A percentile compares a stretch with the other conserved stretches of the same genome.
Evolutionary conservation across 2,888 invertebrate species (phyloP).

Genomic region (Alviniconcha strummeri): DNA sequence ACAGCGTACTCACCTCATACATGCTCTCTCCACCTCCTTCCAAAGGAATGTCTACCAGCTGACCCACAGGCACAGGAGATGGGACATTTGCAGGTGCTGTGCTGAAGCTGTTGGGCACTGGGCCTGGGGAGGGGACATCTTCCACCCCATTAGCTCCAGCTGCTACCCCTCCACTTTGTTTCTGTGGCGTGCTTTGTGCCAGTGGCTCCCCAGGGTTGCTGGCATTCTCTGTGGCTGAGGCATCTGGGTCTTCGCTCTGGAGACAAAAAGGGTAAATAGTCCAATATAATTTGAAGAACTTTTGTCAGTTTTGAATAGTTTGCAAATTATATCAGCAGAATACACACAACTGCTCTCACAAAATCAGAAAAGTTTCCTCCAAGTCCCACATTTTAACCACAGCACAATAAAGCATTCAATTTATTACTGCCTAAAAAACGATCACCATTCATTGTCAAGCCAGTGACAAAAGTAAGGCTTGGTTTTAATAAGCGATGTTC

Average conservation of each 20-base stretch:
- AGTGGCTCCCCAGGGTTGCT: slow-evolving; percentile 47
- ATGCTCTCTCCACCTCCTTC: slow-evolving; percentile 48
- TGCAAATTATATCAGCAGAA: too few relatives aligned
- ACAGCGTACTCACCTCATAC: slow-evolving; percentile 37
- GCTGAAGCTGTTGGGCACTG: slow-evolving; percentile 41
- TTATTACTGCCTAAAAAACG: too few relatives aligned
- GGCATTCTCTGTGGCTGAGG: slow-evolving; percentile 40
- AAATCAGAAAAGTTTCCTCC: too few relatives aligned
- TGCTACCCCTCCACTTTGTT: slow-evolving; percentile 34
- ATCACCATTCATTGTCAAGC: too few relatives aligned
- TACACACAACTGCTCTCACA: too few relatives aligned
- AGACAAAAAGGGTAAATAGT: neutral
- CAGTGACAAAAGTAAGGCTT: too few relatives aligned
- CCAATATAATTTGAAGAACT: too few relatives aligned
- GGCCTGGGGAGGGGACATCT: slow-evolving; percentile 41
- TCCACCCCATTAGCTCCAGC: slow-evolving; percentile 35
- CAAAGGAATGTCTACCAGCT: slow-evolving; percentile 62
- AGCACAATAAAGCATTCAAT: too few relatives aligned
- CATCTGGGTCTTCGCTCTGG: slow-evolving; percentile 34
- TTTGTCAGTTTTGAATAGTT: too few relatives aligned
- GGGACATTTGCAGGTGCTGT: slow-evolving; percentile 30
- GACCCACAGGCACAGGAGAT: slow-evolving; percentile 51
- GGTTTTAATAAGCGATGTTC: too few relatives aligned
- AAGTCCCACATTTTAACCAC: too few relatives aligned
- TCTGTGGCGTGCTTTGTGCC: slow-evolving; percentile 61